These are phyloP conservation scores for Rhinatrema bivittatum DNA, from an alignment of 2,797 vertebrate genomes.

Conservation along the genomic window DNA sequence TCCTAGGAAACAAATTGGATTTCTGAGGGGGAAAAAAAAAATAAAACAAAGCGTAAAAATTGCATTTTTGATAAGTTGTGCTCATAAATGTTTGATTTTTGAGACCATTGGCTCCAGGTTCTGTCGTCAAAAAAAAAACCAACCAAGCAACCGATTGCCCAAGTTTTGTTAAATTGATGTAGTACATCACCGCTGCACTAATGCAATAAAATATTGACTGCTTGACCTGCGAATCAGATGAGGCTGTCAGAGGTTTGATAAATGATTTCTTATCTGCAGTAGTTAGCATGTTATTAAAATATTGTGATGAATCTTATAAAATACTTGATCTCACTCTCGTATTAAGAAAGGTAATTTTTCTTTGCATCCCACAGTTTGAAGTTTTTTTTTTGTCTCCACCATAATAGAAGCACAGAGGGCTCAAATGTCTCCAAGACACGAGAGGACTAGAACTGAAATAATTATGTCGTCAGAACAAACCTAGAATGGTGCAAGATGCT, in stretches of 20 bases:
- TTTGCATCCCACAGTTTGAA: too few relatives aligned
- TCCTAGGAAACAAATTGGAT: slow-evolving; percentile 14
- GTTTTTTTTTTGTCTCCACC: too few relatives aligned
- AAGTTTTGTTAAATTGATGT: slow-evolving; percentile 25
- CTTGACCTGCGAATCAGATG: slow-evolving; percentile 6
- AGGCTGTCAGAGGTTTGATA: slow-evolving; percentile 24
- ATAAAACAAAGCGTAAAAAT: slow-evolving; percentile 11
- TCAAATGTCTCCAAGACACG: too few relatives aligned
- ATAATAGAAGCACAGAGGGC: too few relatives aligned
- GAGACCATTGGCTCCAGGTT: slow-evolving; percentile 9
- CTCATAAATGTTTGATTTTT: slow-evolving; percentile 22
- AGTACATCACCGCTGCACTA: slow-evolving; percentile 21
- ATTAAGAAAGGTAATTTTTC: too few relatives aligned
- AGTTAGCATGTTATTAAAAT: slow-evolving; percentile 27
- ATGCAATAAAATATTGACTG: slow-evolving; percentile 22
- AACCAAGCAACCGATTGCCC: slow-evolving; percentile 11
- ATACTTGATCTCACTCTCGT: too few relatives aligned
- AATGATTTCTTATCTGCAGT: slow-evolving; percentile 15
- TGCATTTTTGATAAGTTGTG: slow-evolving; percentile 7
- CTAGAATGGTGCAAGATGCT: too few relatives aligned
- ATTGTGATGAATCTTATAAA: slow-evolving; percentile 15
- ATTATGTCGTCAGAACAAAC: too few relatives aligned
- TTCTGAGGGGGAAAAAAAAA: too few relatives aligned
- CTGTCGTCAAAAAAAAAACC: too few relatives aligned
- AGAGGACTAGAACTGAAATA: too few relatives aligned